phyloP scores from a whole-genome alignment of 2,888 invertebrate genomes.

The Eupithecia abbreviata region DNA sequence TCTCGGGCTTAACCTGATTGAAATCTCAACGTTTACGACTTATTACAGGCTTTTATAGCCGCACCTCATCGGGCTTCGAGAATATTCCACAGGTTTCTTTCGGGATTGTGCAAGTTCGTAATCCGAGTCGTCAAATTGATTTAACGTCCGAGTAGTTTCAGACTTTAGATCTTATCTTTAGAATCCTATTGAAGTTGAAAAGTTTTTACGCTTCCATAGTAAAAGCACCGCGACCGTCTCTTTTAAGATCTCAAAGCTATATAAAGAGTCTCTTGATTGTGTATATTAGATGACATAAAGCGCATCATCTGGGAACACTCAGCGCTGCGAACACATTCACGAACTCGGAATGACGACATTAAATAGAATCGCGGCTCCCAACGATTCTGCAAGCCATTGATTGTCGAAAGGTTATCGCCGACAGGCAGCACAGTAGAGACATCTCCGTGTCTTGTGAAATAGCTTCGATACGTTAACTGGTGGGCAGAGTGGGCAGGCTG shows the following conservation, averaged over 20 bases:
- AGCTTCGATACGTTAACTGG: constrained; percentile 27
- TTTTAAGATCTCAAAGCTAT: background rate
- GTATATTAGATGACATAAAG: background rate
- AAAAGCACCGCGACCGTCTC: background rate
- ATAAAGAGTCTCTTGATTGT: background rate
- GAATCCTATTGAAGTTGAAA: background rate
- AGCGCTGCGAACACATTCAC: constrained; percentile 2
- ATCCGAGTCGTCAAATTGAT: constrained; percentile 2
- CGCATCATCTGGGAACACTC: too few relatives aligned
- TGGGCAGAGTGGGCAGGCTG: constrained; percentile 29
- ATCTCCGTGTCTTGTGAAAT: constrained; percentile 26
- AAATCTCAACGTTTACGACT: constrained; percentile 37
- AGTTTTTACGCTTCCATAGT: background rate
- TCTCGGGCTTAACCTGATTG: constrained; percentile 32
- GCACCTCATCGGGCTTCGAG: constrained; percentile 22
- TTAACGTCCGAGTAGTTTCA: constrained; percentile 6
- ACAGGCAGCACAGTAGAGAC: constrained; percentile 10
- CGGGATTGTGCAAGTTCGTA: constrained; percentile 13
- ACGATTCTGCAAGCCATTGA: constrained; percentile 11
- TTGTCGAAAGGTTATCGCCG: constrained; percentile 1
- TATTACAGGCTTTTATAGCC: constrained; percentile 29
- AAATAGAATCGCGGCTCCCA: background rate
- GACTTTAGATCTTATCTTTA: background rate
- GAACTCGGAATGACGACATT: background rate
- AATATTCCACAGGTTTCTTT: constrained; percentile 27